Evolutionary conservation across 1,140 invertebrate species (phyloP), one percentile per base, ranked within the genome.

Genomic region (Wiebesia pumilae): DNA sequence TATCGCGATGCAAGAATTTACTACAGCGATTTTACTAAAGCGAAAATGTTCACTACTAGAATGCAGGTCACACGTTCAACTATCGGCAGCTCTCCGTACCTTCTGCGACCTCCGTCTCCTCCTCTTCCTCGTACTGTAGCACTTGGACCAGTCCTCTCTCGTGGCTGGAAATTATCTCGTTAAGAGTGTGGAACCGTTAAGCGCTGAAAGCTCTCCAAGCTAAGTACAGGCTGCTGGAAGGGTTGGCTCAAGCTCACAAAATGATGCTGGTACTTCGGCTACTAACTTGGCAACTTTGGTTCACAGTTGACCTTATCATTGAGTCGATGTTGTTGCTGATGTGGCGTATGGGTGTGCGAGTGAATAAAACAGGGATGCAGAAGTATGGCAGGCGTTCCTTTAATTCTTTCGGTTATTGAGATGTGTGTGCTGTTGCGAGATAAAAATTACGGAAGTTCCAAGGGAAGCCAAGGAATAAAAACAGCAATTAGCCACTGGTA

Each of bases 191-290:
- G 71, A 38, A 75, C 24, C 86, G 65, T 88, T 90, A 90, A 90
- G 88, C 88, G 43, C 88, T 89, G 87, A 85, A 90, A 89, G 88
- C 89, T 88, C 84, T 88, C 81, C 87, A 90, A 90, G 88, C 88
- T 89, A 89, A 90, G 88, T 88, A 80, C 40, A 85, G 16, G 40
- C 40, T 58, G 62, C 12, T 19, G 30, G 81, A 6, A 77, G n/a
- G 47, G 54, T 54, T 78, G 78, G 51, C 43, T 88, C 81, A 86
- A 83, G 80, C 73, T 87, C 33, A 73, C 65, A 27, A n/a, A 65
- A 54, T 77, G 67, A 21, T 75, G 86, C 14, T 81, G 51, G 0
- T 27, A 47, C 9, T 80, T 38, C 35, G 51, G 62, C 35, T 85
- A 73, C 75, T 83, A 75, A 65, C 84, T 83, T 54, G 43, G 81